Evolutionary conservation across 2,888 invertebrate species (phyloP).

Genomic region (Noctuana brunneofusca): DNA sequence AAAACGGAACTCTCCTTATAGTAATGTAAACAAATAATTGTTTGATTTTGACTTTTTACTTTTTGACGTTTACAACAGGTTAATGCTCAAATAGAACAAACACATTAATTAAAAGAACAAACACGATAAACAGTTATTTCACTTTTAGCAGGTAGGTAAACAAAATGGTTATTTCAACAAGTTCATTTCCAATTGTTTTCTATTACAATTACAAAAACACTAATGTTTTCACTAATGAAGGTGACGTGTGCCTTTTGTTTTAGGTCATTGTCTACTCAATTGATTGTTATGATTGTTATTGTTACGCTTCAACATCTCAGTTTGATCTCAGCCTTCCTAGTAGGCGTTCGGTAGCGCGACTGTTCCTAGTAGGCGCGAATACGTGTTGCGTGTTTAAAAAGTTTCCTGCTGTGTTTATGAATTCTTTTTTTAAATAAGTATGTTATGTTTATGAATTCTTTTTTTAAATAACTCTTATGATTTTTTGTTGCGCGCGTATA

Average conservation of each 20-base stretch:
- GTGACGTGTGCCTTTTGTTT: conserved; percentile 37
- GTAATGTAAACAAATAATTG: too few species aligned
- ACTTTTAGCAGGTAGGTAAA: conserved; percentile 2
- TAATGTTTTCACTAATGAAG: conserved; percentile 22
- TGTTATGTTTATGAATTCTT: background rate
- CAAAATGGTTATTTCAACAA: background rate
- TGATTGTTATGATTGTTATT: conserved; percentile 51
- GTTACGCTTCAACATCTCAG: conserved; percentile 42
- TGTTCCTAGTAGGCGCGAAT: too few species aligned
- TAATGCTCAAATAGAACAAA: background rate
- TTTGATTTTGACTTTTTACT: too few species aligned
- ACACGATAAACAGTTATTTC: background rate
- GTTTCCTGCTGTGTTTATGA: background rate
- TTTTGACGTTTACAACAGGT: background rate
- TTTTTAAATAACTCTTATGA: background rate
- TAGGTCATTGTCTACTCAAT: conserved; percentile 41
- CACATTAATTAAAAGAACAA: background rate
- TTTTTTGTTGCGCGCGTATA: background rate
- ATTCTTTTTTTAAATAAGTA: background rate
- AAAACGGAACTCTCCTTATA: too few species aligned
- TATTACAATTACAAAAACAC: background rate
- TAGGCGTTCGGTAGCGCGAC: conserved; percentile 9
- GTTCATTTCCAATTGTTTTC: conserved; percentile 3
- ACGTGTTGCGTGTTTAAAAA: conserved; percentile 22
- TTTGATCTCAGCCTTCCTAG: conserved; percentile 34